phyloP scores from a whole-genome alignment of 2,113 vertebrate species.

The Lampris megalopsis region DNA sequence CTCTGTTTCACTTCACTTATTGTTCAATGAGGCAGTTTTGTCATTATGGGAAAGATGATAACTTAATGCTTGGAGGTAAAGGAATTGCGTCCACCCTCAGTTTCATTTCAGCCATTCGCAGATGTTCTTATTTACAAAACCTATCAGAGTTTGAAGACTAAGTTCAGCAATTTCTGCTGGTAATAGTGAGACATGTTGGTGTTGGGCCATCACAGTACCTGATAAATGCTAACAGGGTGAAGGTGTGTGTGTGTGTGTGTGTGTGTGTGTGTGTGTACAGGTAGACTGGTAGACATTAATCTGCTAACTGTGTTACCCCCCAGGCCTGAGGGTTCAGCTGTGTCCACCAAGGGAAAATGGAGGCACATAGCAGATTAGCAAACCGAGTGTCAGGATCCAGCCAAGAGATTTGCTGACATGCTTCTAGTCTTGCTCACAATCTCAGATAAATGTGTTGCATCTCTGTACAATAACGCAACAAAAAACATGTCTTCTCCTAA shows the following conservation, averaged over 20 bases:
- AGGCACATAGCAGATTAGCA: constrained; percentile 57
- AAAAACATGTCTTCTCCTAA: background rate
- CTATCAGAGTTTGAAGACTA: constrained; percentile 14
- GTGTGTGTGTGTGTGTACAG: background rate
- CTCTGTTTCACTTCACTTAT: too few species aligned
- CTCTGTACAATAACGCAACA: background rate
- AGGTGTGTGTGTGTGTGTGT: too few species aligned
- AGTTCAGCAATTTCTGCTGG: constrained; percentile 26
- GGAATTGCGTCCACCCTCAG: background rate
- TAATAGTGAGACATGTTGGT: background rate
- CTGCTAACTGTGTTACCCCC: constrained; percentile 31
- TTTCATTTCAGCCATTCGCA: background rate
- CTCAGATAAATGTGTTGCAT: constrained; percentile 27
- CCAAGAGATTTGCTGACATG: constrained; percentile 24
- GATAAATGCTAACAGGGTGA: constrained; percentile 18
- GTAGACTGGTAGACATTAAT: constrained; percentile 19
- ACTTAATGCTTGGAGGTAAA: background rate
- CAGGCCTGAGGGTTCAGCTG: constrained; percentile 44
- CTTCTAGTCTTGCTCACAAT: background rate
- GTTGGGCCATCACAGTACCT: constrained; percentile 22
- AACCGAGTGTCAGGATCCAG: constrained; percentile 37
- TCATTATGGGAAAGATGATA: too few species aligned
- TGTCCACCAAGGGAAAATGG: constrained; percentile 53
- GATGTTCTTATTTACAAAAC: background rate
- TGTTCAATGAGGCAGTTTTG: too few species aligned